Conservation (phyloP, 2,797 vertebrate genomes). For the Ambastaia sidthimunki region DNA sequence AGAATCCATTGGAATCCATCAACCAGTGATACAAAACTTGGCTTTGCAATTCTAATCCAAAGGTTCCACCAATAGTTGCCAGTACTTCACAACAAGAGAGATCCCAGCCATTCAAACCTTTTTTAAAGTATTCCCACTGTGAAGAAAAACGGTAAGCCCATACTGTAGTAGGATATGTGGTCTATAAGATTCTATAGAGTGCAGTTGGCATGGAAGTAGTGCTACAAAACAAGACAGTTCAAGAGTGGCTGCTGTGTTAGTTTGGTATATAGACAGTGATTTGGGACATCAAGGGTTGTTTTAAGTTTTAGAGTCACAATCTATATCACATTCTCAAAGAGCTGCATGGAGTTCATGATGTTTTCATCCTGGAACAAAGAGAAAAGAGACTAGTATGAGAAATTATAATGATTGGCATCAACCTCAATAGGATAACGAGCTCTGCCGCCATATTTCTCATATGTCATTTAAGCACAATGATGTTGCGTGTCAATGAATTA, state of each 20-base stretch:
- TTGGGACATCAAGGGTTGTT: conserved; percentile 6
- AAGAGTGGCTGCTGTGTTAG: conserved; percentile 38
- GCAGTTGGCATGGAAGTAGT: conserved; percentile 52
- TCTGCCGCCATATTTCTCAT: no score
- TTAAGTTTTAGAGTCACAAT: conserved; percentile 28
- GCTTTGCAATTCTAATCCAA: conserved; percentile 1
- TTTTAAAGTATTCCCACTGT: conserved; percentile 36
- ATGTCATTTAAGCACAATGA: no score
- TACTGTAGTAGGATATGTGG: conserved; percentile 23
- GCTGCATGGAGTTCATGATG: conserved; percentile 97
- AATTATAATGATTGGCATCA: neutral
- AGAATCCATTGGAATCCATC: conserved; percentile 9
- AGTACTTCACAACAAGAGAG: conserved; percentile 4
- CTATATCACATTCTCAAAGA: conserved; percentile 93
- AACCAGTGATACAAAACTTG: conserved; percentile 24
- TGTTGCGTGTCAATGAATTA: no score
- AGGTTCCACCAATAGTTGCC: conserved; percentile 13
- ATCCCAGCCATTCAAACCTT: conserved; percentile 8
- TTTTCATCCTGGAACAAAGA: conserved; percentile 83
- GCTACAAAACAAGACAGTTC: conserved; percentile 26
- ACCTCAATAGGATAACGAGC: no score
- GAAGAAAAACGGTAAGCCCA: conserved; percentile 18
- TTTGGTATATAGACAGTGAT: conserved; percentile 22
- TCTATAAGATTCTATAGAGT: conserved; percentile 35
- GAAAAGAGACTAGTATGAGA: neutral